Evolutionary conservation across 2,797 vertebrate genomes (phyloP), one percentile per base, ranked within the genome.

Genomic region (Sylvilagus floridanus): DNA sequence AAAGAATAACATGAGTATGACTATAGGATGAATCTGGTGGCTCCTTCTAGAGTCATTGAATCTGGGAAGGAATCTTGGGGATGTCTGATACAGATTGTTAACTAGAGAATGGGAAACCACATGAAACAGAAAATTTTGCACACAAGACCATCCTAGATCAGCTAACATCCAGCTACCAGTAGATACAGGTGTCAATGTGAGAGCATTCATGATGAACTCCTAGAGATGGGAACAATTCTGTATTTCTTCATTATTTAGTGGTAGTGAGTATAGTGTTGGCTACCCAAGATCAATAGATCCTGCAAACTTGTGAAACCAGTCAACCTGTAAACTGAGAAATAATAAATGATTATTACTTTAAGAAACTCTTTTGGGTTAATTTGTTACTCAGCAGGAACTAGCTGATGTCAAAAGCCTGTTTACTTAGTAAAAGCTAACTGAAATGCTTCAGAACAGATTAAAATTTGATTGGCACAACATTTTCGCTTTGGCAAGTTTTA

Each of bases 371-470:
- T 82, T 37, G 35, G 24, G 4, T 4, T 82, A 22, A 79, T 78
- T 88, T 66, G 50, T 94, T 88, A 52, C n/a, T 91, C 62, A 68
- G 47, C 11, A 24, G 65, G 19, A 82, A 7, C 3, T n/a, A 83
- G 72, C 30, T 77, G 26, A 77, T 78, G 17, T 4, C 82, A 73
- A 32, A 88, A 90, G 3, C 2, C 54, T 76, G 5, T 2, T 2
- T 57, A 63, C 77, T 85, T 63, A 86, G 21, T 85, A 57, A 86
- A 95, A 71, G 13, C 85, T 63, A 78, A 75, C 1, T 7, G 3
- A 88, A 84, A 75, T 21, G 63, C 30, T 92, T 94, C 26, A 87
- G 17, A 65, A 93, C 21, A 84, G 50, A 75, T 69, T 65, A 94
- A 95, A 84, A 71, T 16, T 78, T 90, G 24, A 7, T 21, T 87